phyloP scores from a whole-genome alignment of 2,797 vertebrate genomes.

The Bucorvus abyssinicus region DNA sequence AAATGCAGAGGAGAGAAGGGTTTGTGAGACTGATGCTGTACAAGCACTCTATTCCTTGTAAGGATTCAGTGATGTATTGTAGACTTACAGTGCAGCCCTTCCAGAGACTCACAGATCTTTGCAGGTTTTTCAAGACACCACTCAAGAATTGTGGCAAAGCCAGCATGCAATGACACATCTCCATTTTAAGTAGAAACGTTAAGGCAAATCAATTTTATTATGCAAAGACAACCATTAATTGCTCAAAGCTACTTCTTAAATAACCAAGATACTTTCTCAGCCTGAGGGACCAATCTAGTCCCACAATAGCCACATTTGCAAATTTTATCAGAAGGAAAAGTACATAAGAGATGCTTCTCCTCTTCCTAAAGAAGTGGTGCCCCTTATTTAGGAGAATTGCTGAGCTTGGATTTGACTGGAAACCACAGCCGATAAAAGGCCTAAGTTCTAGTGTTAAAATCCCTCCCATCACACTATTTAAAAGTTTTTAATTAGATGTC shows the following conservation, averaged over 20 bases:
- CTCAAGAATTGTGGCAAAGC: background rate
- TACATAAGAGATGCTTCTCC: background rate
- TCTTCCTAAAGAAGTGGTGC: background rate
- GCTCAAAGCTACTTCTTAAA: constrained; percentile 28
- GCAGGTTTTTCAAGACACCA: background rate
- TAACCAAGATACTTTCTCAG: constrained; percentile 9
- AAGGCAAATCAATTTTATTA: background rate
- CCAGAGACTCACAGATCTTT: background rate
- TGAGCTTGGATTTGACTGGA: background rate
- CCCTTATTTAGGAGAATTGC: background rate
- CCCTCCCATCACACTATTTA: background rate
- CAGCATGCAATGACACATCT: background rate
- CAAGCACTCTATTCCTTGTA: background rate
- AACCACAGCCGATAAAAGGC: background rate
- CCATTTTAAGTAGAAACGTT: constrained; percentile 16
- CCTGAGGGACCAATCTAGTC: background rate
- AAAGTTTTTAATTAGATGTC: background rate
- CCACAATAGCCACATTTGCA: background rate
- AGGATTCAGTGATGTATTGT: background rate
- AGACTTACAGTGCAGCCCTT: background rate
- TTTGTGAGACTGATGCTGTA: background rate
- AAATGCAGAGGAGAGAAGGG: background rate
- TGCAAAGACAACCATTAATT: constrained; percentile 3
- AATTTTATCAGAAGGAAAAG: background rate
- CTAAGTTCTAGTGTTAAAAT: background rate